Base-by-base conservation (phyloP, 2,113 vertebrate genomes). In the Nipponia nippon region DNA sequence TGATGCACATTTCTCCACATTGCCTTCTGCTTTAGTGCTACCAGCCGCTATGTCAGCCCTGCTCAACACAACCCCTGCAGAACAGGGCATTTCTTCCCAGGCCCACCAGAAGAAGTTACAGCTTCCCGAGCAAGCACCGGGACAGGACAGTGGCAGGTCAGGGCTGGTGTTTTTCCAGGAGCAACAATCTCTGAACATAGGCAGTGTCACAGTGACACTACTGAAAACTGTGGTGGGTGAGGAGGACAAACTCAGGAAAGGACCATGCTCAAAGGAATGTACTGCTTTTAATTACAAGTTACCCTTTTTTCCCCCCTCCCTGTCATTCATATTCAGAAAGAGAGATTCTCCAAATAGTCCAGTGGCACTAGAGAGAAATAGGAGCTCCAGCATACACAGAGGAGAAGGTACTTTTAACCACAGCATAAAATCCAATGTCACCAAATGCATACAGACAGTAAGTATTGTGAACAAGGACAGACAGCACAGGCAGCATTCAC, bases 81-180 rank as follows among this genome's bases (percentile, higher is more conserved):
- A 78, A 80, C 2, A 6, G 11, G 14, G 1, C 4, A 11, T 29
- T 80, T 88, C 79, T 61, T 72, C 44, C n/a, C 13, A 61, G 26
- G n/a, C 44, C 52, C 34, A 77, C 13, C 47, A 86, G 61, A 53
- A 69, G 21, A 23, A 49, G 11, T 42, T 47, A 67, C 22, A 46
- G 25, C 32, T 77, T 84, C 63, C 53, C 0, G 0, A 73, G 66
- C 3, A 0, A 79, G 18, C 14, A 30, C 10, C 18, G 4, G n/a
- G 22, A 40, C 1, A 1, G 27, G 29, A 27, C 36, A 52, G 47
- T 3, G 4, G 22, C 36, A 34, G 29, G 46, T 40, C 36, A 40
- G 32, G 50, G 36, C 22, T 75, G 22, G 36, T 16, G 26, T 47
- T 83, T 75, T 38, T n/a, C 71, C 50, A 44, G 36, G 21, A 20